Evolutionary conservation across 1,140 invertebrate species (phyloP), one percentile per base, ranked within the genome.

Genomic region (Calephelis nemesis): DNA sequence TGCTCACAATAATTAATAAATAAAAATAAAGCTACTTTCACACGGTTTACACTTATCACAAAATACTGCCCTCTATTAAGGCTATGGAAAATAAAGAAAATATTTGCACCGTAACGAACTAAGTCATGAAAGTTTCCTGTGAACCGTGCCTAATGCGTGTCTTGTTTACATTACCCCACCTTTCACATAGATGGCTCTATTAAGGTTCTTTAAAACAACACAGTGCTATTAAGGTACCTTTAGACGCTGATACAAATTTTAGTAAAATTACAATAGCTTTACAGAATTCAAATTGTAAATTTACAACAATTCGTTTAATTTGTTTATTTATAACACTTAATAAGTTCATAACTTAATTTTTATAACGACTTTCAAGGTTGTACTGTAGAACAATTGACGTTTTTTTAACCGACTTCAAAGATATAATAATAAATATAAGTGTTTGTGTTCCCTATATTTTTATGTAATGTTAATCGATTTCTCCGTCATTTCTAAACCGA

Each of bases 141-240:
- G 54, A 58, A 15, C 9, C 54, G 54, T 58, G 54, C 54, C 30
- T 15, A 45, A 58, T 7, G 30, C 12, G 15, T 39, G 19, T 58
- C 54, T 58, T 58, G 19, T 58, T 58, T 58, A 58, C 54, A 58
- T 58, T 58, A 58, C 54, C 54, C 7, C 12, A 8, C 54, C 54
- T 10, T 58, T 12, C 1, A 39, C 19, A 58, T 58, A 58, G 54
- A 58, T 58, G 54, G 54, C 54, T 58, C 54, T 58, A 58, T 58
- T 12, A 58, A 58, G 10, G 13, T n/a, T 39, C 12, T 7, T 58
- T 58, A 58, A 30, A 5, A 39, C 10, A 11, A 3, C 12, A 58
- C 9, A 19, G 52, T 5, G 15, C 9, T 54, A 19, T 9, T 30
- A 30, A 13, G 30, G 15, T 19, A 13, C 0, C n/a, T 19, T 15